Conservation (phyloP, 1,140 invertebrate species). For the Brachionus sp. region DNA sequence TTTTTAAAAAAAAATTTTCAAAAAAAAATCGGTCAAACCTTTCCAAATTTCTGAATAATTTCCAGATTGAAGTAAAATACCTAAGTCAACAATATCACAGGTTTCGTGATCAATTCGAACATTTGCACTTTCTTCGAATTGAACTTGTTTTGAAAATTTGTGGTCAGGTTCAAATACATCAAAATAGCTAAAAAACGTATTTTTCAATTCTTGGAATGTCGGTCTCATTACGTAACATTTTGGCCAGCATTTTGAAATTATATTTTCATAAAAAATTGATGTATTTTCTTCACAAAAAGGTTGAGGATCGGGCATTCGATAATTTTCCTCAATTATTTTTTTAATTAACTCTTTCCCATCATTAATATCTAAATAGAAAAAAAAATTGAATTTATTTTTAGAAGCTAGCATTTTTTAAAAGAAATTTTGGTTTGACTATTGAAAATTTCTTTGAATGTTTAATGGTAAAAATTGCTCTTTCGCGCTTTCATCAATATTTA, state of each 20-base stretch:
- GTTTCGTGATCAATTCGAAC: not conserved
- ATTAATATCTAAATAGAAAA: not conserved
- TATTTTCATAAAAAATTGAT: not conserved
- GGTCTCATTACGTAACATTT: conserved; percentile 20
- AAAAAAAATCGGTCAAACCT: not conserved
- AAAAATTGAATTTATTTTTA: no score
- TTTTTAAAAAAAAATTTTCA: not conserved
- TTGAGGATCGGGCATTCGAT: not conserved
- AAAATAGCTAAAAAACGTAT: conserved; percentile 16
- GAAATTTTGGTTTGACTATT: no score
- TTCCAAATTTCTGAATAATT: conserved; percentile 37
- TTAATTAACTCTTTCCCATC: not conserved
- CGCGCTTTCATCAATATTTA: no score
- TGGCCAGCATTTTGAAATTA: conserved; percentile 3
- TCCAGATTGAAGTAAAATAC: conserved; percentile 5
- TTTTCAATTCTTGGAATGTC: not conserved
- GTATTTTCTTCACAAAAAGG: not conserved
- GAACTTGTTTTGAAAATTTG: not conserved
- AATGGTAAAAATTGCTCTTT: no score
- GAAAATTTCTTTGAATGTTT: no score
- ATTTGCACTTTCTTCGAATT: not conserved
- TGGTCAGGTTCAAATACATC: conserved; percentile 7
- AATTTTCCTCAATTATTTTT: not conserved
- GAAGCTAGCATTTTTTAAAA: no score
- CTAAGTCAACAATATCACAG: not conserved